Base-by-base conservation (phyloP, 2,888 invertebrate genomes). In the Diachrysia chrysitis region DNA sequence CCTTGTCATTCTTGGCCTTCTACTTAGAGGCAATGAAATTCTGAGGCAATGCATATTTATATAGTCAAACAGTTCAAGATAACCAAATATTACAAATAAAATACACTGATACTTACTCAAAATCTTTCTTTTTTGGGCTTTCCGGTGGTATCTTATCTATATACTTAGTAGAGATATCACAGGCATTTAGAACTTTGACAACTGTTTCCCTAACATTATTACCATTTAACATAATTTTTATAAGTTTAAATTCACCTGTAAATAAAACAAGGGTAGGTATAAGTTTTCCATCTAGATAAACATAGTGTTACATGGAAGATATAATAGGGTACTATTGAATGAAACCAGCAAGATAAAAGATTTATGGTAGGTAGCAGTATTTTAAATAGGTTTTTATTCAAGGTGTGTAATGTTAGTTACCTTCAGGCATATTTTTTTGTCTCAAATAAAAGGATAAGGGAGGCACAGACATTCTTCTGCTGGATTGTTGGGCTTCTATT, bases 101-200 rank as follows among this genome's bases (percentile, higher is more conserved):
- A 61, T 55, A 54, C 3, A 56, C 37, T 16, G 19, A 9, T 57
- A 76, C 85, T 83, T 85, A 94, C 94, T 87, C 89, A 66, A 85
- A 85, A 64, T 86, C 85, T 48, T 71, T 69, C 78, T 83, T 86
- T 72, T 73, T 87, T 70, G 79, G 81, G 82, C 83, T 90, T 69
- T 89, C 90, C 54, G 96, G 95, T 85, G 96, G 95, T 85, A 98
- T 96, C 89, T 96, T 97, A 88, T 98, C 98, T 7, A 99, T 96
- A 92, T 98, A 98, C 54, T 97, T 97, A n/a, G 98, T 98, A 6
- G 98, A 96, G 72, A 99, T 96, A 88, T 98, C 96, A 92, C 98
- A 98, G 35, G 97, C 96, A 87, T 97, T 96, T 70, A 99, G 94
- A 75, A 99, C 92, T 87, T 96, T 97, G 10, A 97, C 95, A 48